These are phyloP conservation scores for Diceros bicornis DNA, from an alignment of 2,797 vertebrate genomes.

Conservation along the genomic window DNA sequence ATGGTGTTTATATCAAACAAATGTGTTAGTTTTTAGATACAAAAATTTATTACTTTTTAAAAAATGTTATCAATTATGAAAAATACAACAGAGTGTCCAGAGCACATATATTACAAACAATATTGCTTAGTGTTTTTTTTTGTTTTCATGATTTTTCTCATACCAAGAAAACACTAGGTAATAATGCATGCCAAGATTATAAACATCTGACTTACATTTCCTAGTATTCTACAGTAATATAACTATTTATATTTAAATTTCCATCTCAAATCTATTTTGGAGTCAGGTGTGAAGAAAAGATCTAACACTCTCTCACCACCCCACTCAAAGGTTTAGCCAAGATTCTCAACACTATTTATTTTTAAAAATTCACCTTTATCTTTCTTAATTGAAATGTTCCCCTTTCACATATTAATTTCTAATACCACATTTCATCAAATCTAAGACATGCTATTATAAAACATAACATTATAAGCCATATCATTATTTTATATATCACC, in stretches of 20 bases:
- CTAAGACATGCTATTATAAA: background rate
- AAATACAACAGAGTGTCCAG: background rate
- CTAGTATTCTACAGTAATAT: background rate
- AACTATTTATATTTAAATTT: background rate
- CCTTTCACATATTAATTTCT: slow-evolving; percentile 2
- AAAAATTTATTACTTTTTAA: background rate
- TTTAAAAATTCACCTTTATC: slow-evolving; percentile 14
- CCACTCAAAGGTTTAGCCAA: background rate
- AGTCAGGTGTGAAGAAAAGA: background rate
- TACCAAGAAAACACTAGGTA: background rate
- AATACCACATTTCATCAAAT: background rate
- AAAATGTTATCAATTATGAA: background rate
- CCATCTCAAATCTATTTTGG: background rate
- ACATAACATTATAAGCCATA: background rate
- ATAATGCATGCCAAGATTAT: background rate
- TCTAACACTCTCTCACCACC: background rate
- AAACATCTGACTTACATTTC: slow-evolving; percentile 13
- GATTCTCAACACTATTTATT: background rate
- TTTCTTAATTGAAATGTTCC: slow-evolving; percentile 20
- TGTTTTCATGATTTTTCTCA: background rate
- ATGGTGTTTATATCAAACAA: slow-evolving; percentile 17
- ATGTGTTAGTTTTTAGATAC: background rate
- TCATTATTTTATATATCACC: background rate
- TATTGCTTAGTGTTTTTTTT: background rate
- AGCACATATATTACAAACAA: background rate